phyloP scores from a whole-genome alignment of 2,113 vertebrate species.

The Urocitellus parryii region DNA sequence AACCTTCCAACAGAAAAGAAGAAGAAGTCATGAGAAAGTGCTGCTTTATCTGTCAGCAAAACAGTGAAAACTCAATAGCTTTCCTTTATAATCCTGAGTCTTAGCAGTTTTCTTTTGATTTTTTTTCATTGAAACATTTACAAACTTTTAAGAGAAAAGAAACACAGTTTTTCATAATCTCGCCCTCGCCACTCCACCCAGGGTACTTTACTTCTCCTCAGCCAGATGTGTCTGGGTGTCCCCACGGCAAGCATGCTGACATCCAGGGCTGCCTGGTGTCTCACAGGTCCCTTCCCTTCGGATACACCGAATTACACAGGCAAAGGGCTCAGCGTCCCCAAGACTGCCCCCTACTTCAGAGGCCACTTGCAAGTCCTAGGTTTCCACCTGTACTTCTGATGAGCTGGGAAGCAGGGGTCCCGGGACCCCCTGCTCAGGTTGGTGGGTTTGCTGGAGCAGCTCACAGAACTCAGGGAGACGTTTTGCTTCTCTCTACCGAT shows the following conservation, averaged over 20 bases:
- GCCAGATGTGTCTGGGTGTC: neutral
- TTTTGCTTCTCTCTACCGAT: neutral
- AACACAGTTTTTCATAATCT: neutral
- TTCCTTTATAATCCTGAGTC: neutral
- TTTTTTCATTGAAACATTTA: conserved; percentile 23
- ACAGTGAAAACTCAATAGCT: neutral
- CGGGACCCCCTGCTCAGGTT: neutral
- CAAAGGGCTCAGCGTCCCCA: neutral
- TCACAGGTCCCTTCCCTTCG: neutral
- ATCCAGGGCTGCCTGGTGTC: too few relatives aligned
- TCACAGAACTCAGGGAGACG: neutral
- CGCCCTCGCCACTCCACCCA: neutral
- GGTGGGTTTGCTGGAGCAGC: too few relatives aligned
- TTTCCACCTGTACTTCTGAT: neutral
- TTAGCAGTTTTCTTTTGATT: neutral
- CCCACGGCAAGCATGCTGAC: neutral
- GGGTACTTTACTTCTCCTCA: neutral
- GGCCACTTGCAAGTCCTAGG: neutral
- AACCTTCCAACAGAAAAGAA: neutral
- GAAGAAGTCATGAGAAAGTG: neutral
- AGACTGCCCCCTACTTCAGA: neutral
- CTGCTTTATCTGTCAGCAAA: neutral
- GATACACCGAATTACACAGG: neutral
- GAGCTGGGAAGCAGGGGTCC: neutral
- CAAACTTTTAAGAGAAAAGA: neutral